Evolutionary conservation across 2,797 vertebrate species (phyloP), one percentile per base, ranked within the genome.

Genomic region (Pterois miles): DNA sequence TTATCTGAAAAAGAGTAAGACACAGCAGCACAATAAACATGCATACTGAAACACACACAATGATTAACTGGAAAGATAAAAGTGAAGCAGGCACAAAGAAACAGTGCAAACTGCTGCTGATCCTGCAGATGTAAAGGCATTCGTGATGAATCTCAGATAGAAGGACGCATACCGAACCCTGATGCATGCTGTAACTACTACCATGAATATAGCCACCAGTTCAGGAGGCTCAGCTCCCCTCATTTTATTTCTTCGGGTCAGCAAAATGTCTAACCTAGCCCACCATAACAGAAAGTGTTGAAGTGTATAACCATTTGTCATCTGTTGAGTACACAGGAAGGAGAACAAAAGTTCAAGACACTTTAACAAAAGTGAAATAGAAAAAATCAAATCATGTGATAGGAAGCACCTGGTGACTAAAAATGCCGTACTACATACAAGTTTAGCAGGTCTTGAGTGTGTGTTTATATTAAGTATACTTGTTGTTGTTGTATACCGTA

Each of bases 211-310:
- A 52, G 7, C 52, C 53, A 40, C 10, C 14, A 13, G 20, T 62
- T 11, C 22, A 8, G 63, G 5, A 12, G 13, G 46, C 48, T 22
- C 57, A 53, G 59, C 48, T 53, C 25, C 4, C 68, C 10, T 48
- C 29, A 7, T 13, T 25, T 69, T 46, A 40, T 69, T 64, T 31
- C 34, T 60, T 20, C 33, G 4, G 59, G 20, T 78, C 80, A 78
- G 70, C 38, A 65, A 25, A 69, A 65, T 27, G 25, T 11, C 36
- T 33, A 59, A 73, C 66, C 34, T 27, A 4, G 2, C 31, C 29
- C 14, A 16, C 9, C 31, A 53, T 1, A 33, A 65, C 43, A 23
- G n/a, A 25, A 43, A 52, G 33, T 27, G 13, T 9, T 71, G 23
- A 14, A 36, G 27, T 33, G 7, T 62, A 23, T 31, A 29, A 11